Base-by-base conservation (phyloP, 2,888 invertebrate species). In the Clunio marinus region DNA sequence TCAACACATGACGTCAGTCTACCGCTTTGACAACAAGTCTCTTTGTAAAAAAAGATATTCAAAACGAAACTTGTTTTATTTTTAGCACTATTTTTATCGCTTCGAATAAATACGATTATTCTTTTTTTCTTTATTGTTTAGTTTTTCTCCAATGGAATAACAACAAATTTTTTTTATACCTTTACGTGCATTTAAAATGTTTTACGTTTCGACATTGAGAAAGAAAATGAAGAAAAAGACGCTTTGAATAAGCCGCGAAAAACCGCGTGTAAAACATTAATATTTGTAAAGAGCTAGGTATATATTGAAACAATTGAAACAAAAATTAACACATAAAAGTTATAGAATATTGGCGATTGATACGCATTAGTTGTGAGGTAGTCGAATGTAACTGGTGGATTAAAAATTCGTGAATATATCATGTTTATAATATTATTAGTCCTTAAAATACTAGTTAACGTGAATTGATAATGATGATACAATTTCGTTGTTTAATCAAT, bases 111-210 rank as follows among this genome's bases (percentile, higher is more conserved):
- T n/a, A n/a, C n/a, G n/a, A n/a, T n/a, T n/a, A n/a, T n/a, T n/a
- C n/a, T n/a, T n/a, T n/a, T n/a, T n/a, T 41, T 41, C 41, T 41
- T 41, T 41, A 41, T 41, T 41, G 41, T 41, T n/a, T 5, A 41
- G 32, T 32, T 32, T n/a, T 41, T 2, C 41, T 41, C 15, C 41
- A 41, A 41, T 41, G 15, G 41, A 41, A 41, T 15, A 41, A 41
- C 41, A 41, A 41, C 2, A 5, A 10, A n/a, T 15, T 41, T 5
- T n/a, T n/a, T n/a, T n/a, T n/a, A n/a, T 41, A 41, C 41, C 32
- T 32, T 32, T 8, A 32, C 10, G 41, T 41, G 41, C 41, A 41
- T 41, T 5, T n/a, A 41, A 41, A 41, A 41, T 32, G n/a, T 41
- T 5, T 41, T 41, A n/a, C 41, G 41, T 41, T 41, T 2, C 41